Base-by-base conservation (phyloP, 1,140 invertebrate genomes). In the Diabrotica undecimpunctata region DNA sequence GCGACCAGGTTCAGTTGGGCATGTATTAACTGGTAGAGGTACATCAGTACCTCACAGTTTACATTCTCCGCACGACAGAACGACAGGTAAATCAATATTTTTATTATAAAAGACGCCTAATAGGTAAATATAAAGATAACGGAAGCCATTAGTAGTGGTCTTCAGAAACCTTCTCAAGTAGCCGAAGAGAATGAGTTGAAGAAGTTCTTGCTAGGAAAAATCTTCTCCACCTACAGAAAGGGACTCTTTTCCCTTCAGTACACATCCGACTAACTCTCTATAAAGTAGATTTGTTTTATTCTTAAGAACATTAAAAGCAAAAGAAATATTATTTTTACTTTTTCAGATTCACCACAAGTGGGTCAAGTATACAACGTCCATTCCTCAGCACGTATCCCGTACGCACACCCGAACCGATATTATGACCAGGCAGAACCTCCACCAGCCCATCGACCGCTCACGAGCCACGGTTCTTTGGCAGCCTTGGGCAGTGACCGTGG, bases 31-130 rank as follows among this genome's bases (percentile, higher is more conserved):
- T 7, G 75, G 70, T 14, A 64, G 78, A 64, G 65, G 77, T 12
- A 76, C 81, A 38, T 73, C 79, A 25, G 81, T 83, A 41, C 81
- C 83, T n/a, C 82, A 83, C 61, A 79, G 83, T 68, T 79, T 85
- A 68, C 86, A 86, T 73, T 88, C 88, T 37, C 86, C 89, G 6
- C 89, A 91, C 68, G 90, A 93, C 76, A 82, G 91, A 61, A 85
- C 85, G 14, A 91, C 90, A 65, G 90, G 85, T 86, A 77, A 79
- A 76, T 77, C 64, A n/a, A 11, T 8, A 0, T 12, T 46, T 9
- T 54, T 14, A 39, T 51, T 61, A 55, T 62, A 25, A 2, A 25
- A 25, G 25, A 25, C 25, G 4, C 25, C 1, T 25, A 25, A 25
- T 25, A 25, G 25, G 25, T 25, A 25, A 25, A 25, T 25, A 1